Conservation (phyloP, 2,113 vertebrate genomes). For the Cervus canadensis region DNA sequence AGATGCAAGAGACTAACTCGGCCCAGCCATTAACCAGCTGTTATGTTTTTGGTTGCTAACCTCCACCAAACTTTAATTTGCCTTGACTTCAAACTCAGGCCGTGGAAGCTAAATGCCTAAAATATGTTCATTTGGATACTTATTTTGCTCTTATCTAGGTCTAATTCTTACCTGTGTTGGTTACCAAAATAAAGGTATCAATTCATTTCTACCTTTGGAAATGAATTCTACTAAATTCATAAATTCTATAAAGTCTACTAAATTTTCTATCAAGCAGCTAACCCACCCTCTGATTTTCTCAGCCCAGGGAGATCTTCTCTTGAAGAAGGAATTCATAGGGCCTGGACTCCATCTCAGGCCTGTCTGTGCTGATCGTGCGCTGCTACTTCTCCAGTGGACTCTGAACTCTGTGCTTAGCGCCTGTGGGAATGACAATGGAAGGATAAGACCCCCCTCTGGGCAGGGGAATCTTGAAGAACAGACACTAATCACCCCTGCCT, state of each 20-base stretch:
- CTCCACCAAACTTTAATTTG: not conserved
- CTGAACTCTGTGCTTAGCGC: too few species aligned
- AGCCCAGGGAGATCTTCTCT: not conserved
- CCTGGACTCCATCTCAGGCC: too few species aligned
- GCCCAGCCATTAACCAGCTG: not conserved
- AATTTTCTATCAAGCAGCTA: not conserved
- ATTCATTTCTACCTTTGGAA: not conserved
- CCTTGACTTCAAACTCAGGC: not conserved
- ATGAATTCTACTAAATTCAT: not conserved
- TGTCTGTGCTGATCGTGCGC: too few species aligned
- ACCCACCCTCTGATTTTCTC: not conserved
- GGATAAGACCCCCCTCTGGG: too few species aligned
- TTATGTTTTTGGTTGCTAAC: not conserved
- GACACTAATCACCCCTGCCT: too few species aligned
- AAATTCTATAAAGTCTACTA: not conserved
- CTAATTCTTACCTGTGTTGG: not conserved
- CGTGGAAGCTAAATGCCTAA: not conserved
- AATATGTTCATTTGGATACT: not conserved
- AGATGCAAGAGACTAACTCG: not conserved
- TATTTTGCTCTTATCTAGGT: not conserved
- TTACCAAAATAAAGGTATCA: not conserved
- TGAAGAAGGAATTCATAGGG: too few species aligned
- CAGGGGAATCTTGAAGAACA: too few species aligned
- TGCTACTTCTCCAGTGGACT: too few species aligned
- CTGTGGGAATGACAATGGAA: too few species aligned